Evolutionary conservation across 2,113 vertebrate species (phyloP).

Genomic region (Myotis lucifugus): DNA sequence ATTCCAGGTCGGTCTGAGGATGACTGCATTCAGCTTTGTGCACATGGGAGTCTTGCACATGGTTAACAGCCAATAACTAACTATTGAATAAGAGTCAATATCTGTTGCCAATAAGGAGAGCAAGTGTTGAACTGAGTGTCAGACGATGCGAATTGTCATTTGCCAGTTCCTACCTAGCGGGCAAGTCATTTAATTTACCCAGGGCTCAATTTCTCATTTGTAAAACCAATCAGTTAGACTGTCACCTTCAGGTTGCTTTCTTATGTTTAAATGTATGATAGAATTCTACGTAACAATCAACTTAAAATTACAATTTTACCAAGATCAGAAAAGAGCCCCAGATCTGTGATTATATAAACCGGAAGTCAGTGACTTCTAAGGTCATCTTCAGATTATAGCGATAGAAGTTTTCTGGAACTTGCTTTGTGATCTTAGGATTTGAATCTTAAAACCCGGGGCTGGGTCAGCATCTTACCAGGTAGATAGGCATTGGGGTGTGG

Average conservation of each 20-base stretch:
- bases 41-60: not conserved
- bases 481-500: not conserved
- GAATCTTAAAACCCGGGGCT: not conserved
- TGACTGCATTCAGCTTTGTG: not conserved
- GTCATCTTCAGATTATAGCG: not conserved
- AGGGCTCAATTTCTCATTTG: not conserved
- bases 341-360: not conserved
- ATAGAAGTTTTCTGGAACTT: slow-evolving; percentile 30
- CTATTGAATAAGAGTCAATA: not conserved
- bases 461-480: not conserved
- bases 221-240: not conserved
- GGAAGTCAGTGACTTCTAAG: not conserved
- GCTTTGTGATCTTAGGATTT: not conserved
- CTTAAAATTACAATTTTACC: not conserved
- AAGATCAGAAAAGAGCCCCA: not conserved
- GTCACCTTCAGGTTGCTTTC: not conserved
- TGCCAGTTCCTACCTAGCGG: not conserved
- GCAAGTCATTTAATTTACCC: not conserved
- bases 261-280: not conserved
- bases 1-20: not conserved
- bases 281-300: not conserved
- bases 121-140: not conserved
- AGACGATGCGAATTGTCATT: not conserved
- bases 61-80: not conserved
- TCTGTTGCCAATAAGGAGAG: not conserved